phyloP scores from a whole-genome alignment of 2,113 vertebrate genomes.

The Cyprinodon variegatus region DNA sequence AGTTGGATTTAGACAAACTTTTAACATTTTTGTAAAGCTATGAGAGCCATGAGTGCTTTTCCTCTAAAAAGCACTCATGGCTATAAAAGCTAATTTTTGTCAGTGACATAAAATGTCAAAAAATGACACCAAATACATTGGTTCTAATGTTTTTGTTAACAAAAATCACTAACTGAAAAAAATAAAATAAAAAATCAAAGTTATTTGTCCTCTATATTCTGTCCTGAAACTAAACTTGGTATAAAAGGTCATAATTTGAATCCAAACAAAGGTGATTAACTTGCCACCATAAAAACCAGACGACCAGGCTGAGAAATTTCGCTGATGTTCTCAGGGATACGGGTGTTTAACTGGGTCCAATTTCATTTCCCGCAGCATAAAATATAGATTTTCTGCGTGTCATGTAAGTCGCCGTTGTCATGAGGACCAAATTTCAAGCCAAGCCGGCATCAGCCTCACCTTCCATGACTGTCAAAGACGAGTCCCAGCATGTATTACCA shows the following conservation, averaged over 20 bases:
- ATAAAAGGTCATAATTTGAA: not conserved
- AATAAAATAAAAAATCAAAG: not conserved
- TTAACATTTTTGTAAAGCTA: not conserved
- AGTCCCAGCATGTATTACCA: slow-evolving; percentile 46
- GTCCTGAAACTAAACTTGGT: not conserved
- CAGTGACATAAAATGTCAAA: too few species aligned
- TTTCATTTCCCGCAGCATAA: slow-evolving; percentile 9
- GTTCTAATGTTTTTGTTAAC: not conserved
- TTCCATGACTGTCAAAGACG: slow-evolving; percentile 49
- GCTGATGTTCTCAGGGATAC: not conserved
- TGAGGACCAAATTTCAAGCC: slow-evolving; percentile 61
- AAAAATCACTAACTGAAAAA: too few species aligned
- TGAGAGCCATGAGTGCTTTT: not conserved
- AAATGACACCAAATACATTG: too few species aligned
- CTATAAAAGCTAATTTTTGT: not conserved
- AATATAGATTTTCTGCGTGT: not conserved
- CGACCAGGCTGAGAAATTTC: not conserved
- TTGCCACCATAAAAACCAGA: not conserved
- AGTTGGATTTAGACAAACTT: not conserved
- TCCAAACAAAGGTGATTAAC: slow-evolving; percentile 3
- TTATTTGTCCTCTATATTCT: not conserved
- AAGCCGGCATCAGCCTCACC: slow-evolving; percentile 34
- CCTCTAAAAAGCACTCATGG: not conserved
- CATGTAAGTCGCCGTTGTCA: slow-evolving; percentile 43
- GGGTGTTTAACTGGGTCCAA: slow-evolving; percentile 2